phyloP scores from a whole-genome alignment of 2,797 vertebrate species.

The Sphenodon punctatus region DNA sequence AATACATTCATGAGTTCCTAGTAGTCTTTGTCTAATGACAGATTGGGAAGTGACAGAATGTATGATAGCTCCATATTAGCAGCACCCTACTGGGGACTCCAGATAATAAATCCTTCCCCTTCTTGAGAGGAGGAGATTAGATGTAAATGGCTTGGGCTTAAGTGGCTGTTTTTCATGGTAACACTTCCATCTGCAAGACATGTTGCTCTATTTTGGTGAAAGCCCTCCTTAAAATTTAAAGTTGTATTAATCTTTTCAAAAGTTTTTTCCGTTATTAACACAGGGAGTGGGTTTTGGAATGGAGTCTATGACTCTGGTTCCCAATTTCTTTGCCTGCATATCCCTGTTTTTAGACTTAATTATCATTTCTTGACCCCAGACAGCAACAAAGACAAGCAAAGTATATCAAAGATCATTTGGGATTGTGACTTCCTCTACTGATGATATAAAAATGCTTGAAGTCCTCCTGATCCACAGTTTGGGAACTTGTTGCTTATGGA shows the following conservation, averaged over 20 bases:
- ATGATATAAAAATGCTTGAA: too few relatives aligned
- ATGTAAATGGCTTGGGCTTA: neutral
- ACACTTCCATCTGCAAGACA: constrained; percentile 10
- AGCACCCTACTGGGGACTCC: neutral
- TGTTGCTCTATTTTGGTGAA: constrained; percentile 27
- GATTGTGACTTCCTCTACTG: too few relatives aligned
- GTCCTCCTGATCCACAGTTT: too few relatives aligned
- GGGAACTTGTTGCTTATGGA: too few relatives aligned
- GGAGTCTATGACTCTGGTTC: too few relatives aligned
- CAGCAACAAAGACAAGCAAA: too few relatives aligned
- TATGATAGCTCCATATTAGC: neutral
- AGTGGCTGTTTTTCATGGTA: neutral
- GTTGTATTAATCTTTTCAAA: constrained; percentile 38
- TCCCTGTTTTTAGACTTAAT: too few relatives aligned
- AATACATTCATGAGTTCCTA: neutral
- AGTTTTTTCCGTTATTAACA: too few relatives aligned
- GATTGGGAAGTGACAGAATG: neutral
- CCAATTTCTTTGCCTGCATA: too few relatives aligned
- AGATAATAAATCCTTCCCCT: constrained; percentile 1
- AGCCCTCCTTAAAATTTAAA: constrained; percentile 25
- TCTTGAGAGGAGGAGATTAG: neutral
- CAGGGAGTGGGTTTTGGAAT: too few relatives aligned
- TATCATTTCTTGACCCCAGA: too few relatives aligned
- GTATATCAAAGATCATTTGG: too few relatives aligned
- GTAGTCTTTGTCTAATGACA: neutral